Evolutionary conservation across 2,797 vertebrate species (phyloP).

Genomic region (Trematomus bernacchii): DNA sequence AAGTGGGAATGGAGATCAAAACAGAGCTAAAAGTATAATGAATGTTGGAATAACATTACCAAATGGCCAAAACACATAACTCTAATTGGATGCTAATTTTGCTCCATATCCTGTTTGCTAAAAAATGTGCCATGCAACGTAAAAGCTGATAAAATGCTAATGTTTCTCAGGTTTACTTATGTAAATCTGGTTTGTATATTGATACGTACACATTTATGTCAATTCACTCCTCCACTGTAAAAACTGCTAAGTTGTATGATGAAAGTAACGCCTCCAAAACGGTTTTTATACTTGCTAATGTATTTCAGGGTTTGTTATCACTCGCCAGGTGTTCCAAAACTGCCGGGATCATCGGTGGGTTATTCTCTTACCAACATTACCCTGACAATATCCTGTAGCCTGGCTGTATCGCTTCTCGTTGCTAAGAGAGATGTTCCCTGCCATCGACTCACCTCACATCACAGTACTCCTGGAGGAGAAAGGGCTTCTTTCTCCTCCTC

Average conservation of each 20-base stretch:
- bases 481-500: neutral
- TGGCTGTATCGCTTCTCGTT: constrained; percentile 25
- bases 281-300: neutral
- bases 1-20: constrained; percentile 1
- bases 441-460: constrained; percentile 36
- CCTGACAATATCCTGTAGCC: constrained; percentile 9
- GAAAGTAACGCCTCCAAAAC: too few relatives aligned
- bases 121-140: neutral
- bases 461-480: constrained; percentile 33
- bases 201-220: neutral
- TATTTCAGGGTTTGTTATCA: neutral
- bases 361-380: constrained; percentile 25
- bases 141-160: neutral
- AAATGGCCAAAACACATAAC: neutral
- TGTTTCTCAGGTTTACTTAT: neutral
- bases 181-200: constrained; percentile 2
- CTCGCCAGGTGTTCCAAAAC: constrained; percentile 9
- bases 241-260: neutral
- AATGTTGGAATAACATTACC: neutral
- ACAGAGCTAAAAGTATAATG: neutral
- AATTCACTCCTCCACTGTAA: neutral
- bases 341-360: neutral
- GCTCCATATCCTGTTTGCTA: neutral
- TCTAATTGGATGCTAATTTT: neutral
- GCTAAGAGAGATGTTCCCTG: constrained; percentile 40